These are phyloP conservation scores for Pocillopora grandis DNA, from an alignment of 92 coral and sea anemone genomes.

Conservation along the genomic window DNA sequence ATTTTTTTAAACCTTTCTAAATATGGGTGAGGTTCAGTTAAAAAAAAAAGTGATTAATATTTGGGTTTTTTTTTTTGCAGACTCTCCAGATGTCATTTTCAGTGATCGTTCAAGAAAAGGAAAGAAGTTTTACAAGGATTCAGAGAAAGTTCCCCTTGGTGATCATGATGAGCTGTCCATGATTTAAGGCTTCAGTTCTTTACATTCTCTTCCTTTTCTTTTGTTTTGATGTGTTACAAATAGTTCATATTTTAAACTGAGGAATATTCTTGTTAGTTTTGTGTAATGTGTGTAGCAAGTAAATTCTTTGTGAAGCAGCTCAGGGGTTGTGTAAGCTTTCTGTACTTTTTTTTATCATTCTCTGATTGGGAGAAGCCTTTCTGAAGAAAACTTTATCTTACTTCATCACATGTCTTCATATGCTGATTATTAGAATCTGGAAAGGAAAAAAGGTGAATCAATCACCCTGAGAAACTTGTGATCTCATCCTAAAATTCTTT, in stretches of 20 bases:
- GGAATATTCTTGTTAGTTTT: too few relatives aligned
- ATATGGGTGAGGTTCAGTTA: not conserved
- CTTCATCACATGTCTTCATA: too few relatives aligned
- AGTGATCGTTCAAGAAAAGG: slow-evolving; percentile 31
- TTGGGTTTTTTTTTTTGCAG: slow-evolving; percentile 6
- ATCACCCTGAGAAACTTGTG: too few relatives aligned
- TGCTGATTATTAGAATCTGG: too few relatives aligned
- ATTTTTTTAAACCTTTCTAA: too few relatives aligned
- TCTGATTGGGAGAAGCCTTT: not conserved
- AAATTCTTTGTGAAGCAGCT: not conserved
- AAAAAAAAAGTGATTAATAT: too few relatives aligned
- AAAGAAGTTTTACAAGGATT: slow-evolving; percentile 41
- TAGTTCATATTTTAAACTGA: too few relatives aligned
- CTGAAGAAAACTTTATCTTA: not conserved
- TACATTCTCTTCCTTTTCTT: not conserved
- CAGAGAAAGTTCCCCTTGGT: slow-evolving; percentile 67
- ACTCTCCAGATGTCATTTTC: slow-evolving; percentile 39
- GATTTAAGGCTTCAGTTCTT: slow-evolving; percentile 30
- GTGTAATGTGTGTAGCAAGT: not conserved
- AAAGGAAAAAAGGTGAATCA: too few relatives aligned
- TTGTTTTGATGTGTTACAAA: not conserved
- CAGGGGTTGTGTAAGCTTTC: not conserved
- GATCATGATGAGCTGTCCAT: slow-evolving; percentile 70
- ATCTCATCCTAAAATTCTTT: too few relatives aligned
- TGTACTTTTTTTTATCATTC: not conserved